Conservation (phyloP, 2,113 vertebrate genomes). For the Orthonyx spaldingii region DNA sequence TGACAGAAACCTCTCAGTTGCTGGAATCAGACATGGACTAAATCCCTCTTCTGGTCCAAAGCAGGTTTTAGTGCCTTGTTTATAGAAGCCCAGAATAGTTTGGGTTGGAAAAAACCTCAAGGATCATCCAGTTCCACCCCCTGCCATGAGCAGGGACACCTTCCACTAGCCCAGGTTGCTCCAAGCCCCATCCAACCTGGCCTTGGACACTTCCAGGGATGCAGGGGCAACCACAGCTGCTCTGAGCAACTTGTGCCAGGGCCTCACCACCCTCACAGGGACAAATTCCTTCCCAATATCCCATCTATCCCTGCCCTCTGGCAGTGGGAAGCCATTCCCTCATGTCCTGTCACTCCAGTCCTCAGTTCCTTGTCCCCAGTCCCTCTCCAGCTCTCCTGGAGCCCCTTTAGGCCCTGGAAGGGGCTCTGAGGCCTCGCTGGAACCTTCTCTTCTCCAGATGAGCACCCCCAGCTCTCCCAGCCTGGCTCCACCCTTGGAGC, state of each 20-base stretch:
- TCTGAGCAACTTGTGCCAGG: rapidly evolving
- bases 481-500: neutral
- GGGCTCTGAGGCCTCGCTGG: neutral
- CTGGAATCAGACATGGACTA: neutral
- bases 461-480: neutral
- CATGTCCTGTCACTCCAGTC: rapidly evolving
- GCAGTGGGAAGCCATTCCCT: neutral
- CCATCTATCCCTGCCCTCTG: rapidly evolving
- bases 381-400: neutral
- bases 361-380: too few species aligned
- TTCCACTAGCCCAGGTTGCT: rapidly evolving
- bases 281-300: neutral
- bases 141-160: neutral
- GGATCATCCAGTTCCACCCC: neutral
- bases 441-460: neutral
- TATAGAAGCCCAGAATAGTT: neutral
- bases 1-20: neutral
- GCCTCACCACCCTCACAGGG: rapidly evolving
- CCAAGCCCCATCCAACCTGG: rapidly evolving
- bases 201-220: neutral
- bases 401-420: rapidly evolving
- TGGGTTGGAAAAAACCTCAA: neutral
- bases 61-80: neutral
- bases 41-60: neutral
- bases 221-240: neutral